Evolutionary conservation across 2,888 invertebrate species (phyloP), one percentile per base, ranked within the genome.

Genomic region (Dioctria linearis): DNA sequence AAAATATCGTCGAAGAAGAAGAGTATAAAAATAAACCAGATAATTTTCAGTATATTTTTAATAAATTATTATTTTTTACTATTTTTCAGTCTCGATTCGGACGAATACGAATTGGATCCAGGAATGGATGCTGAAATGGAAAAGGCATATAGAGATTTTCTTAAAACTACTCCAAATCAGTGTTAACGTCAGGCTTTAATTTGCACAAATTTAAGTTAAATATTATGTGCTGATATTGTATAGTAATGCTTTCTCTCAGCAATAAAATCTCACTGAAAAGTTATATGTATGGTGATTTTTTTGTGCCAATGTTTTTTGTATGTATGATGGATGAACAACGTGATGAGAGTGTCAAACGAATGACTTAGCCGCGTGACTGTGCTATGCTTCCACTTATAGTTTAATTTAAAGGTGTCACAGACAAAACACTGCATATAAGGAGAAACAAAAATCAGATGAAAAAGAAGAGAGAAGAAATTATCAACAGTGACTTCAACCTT

Each of bases 91-190:
- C 88, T 87, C 83, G 87, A 89, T 86, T 88, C 90, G 40, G 90
- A 90, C 82, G 88, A 87, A 61, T 85, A 90, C 42, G 90, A 92
- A 85, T 84, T 90, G 49, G 92, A 92, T 85, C 90, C 90, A 4
- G 92, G 91, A 87, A 92, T 92, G 92, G 91, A 92, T 82, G 91
- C 91, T 85, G 92, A 92, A 86, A 91, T 92, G 84, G 90, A 91
- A 85, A 90, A 89, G 81, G 92, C 91, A 81, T 92, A 91, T 86
- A 89, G 90, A 84, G 89, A 90, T 85, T 91, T 91, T 86, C 88
- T 91, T 80, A 89, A 88, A 84, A 84, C 80, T 40, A 71, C 71
- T 87, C 83, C 86, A 87, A 84, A 87, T 86, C 82, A 85, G 85
- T 85, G 85, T 71, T 71, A 54, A 85, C 51, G 54, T 40, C 25